Percentiles rank a stretch among this genome's conserved stretches.
Conservation (phyloP, 2,797 vertebrate genomes). For the Pampus argenteus region DNA sequence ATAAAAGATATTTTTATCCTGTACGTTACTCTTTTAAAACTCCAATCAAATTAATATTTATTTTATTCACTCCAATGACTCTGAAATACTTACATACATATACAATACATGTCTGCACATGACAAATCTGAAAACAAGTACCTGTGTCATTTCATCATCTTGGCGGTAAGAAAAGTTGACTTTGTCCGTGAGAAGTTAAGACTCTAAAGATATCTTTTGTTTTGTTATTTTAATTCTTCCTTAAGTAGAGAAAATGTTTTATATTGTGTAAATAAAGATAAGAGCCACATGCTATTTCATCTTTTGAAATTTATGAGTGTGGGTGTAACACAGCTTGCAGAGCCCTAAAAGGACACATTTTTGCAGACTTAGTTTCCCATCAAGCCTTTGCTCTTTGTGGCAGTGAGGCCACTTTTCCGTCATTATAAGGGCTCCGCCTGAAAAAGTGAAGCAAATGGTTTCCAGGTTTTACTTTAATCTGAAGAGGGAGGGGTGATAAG, state of each 20-base stretch:
- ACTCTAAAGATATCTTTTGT: constrained; percentile 23
- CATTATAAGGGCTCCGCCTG: constrained; percentile 73
- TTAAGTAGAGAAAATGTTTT: constrained; percentile 41
- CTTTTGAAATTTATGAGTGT: constrained; percentile 69
- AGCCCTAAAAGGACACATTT: constrained; percentile 78
- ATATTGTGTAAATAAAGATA: constrained; percentile 74
- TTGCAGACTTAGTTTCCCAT: constrained; percentile 73
- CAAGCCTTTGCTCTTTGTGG: constrained; percentile 61
- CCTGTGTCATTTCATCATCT: neutral
- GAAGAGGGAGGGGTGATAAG: constrained; percentile 32
- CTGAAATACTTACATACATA: neutral
- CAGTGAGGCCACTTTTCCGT: constrained; percentile 73
- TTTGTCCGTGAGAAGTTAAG: constrained; percentile 40
- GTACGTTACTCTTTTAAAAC: neutral
- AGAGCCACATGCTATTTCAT: constrained; percentile 62
- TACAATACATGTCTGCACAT: neutral
- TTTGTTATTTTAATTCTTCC: constrained; percentile 32
- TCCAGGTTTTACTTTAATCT: constrained; percentile 79
- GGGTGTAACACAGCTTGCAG: constrained; percentile 62
- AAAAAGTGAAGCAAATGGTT: constrained; percentile 77
- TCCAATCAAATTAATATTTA: neutral
- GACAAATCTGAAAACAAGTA: constrained; percentile 13
- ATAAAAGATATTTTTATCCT: neutral
- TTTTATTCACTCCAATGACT: neutral
- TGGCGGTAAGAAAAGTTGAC: too few species aligned